Base-by-base conservation (phyloP, 2,113 vertebrate species). In the Atherinomorus stipes region DNA sequence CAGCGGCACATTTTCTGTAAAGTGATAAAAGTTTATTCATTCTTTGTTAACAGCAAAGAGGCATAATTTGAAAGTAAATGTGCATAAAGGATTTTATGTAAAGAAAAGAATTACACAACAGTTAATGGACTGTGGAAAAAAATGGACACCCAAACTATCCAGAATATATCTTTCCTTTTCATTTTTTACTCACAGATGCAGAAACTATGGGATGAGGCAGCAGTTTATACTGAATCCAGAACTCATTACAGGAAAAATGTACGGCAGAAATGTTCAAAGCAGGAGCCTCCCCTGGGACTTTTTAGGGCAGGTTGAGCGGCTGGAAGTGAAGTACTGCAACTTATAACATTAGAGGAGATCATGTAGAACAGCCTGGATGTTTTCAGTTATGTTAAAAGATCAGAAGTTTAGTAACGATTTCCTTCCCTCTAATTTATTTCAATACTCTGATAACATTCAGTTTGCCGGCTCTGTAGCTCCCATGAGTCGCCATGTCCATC, bases 191-290 rank as follows among this genome's bases (percentile, higher is more conserved):
- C 13, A 34, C 38, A 45, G 16, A 18, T 19, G 7, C 19, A 49
- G 34, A 11, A 21, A 11, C 44, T 47, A 25, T 19, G 44, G 11
- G 37, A 50, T 31, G 13, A 42, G 34, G 21, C 21, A 56, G 54
- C 21, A 50, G 44, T 59, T 25, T 9, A 12, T 34, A 18, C 8
- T 60, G n/a, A 51, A 51, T 40, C 22, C 49, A 60, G 16, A 67
- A n/a, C 18, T 54, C 47, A 54, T 47, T 67, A 67, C 18, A 61
- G 56, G 42, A 52, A 67, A n/a, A 60, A 59, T 38, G 34, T 60
- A 42, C 23, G 58, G 44, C 60, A 47, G 19, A 63, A 45, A 16
- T 47, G 11, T 28, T 62, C 44, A 28, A 63, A 28, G 60, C 42
- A 4, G 60, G 23, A 47, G 25, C 15, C 19, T 15, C 25, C 10